Base-by-base conservation (phyloP, 2,797 vertebrate species). In the Epinephelus malabaricus region DNA sequence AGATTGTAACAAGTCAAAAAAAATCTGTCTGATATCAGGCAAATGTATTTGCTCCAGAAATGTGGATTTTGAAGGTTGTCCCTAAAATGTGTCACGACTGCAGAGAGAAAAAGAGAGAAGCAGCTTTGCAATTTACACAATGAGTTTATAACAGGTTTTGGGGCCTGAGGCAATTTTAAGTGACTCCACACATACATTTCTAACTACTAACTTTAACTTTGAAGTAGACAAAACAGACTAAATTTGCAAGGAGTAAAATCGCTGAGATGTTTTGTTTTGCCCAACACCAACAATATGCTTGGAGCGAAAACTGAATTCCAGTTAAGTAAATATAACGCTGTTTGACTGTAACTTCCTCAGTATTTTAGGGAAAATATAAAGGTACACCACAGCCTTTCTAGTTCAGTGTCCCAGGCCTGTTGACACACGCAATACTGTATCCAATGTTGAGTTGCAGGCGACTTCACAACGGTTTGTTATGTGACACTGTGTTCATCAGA, bases 91-190 rank as follows among this genome's bases (percentile, higher is more conserved):
- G 55, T 70, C 65, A 69, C 7, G 4, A 66, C 65, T 25, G 53
- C 18, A 75, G 53, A 69, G 21, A 69, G 34, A 47, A 14, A 69
- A 34, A 73, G 19, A 71, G 60, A 66, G 30, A 74, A 50, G 58
- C 69, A 72, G 69, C 58, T 62, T 61, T 69, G 72, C 49, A 55
- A 46, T 70, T 82, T 53, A 82, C 38, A 78, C 13, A 73, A 50
- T 63, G 14, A 46, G 17, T 73, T 75, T 78, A 11, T 64, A 73
- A 68, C 71, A 78, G 66, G 54, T 79, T 90, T 86, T 66, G 6
- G 12, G n/a, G 12, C 62, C 69, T 6, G 17, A 64, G 51, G 75
- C 63, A 69, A 65, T 71, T 79, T 61, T 30, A 72, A 86, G 54
- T 69, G 27, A 67, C 56, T 74, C 58, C 30, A 19, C 8, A 64